Evolutionary conservation across 2,888 invertebrate genomes (phyloP), one percentile per base, ranked within the genome.

Genomic region (Papilio gigon): DNA sequence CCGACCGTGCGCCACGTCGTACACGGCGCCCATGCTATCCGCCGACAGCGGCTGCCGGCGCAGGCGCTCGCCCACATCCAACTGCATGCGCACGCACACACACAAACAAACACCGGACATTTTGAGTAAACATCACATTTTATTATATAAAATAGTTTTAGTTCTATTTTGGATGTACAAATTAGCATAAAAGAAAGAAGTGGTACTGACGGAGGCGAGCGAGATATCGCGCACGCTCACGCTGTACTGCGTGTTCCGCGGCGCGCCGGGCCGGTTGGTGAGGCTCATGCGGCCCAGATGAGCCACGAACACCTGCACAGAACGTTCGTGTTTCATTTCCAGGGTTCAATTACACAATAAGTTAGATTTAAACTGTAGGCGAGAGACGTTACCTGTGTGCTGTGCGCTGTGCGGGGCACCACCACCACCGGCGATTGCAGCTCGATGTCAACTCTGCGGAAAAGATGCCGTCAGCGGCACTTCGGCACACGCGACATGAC

Each of bases 391-490:
- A 66, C 66, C 82, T 97, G 95, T 12, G 94, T 81, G 84, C 97
- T 97, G 75, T 93, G 93, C 35, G 95, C 94, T 11, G 94, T 94
- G 72, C 97, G 93, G 0, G 98, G 98, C 65, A 98, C 87, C 69
- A 98, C 96, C 74, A 98, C 94, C 53, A 98, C 97, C 0, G 99
- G 99, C 63, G 97, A 98, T 84, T 98, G 97, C 76, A 98, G 91
- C 71, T 97, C 94, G 62, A 98, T 93, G 84, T 96, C 95, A 71
- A 98, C 89, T 69, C 95, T 95, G 74, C 82, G 35, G 61, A 69
- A 25, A 63, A 56, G 6, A 65, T 35, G 44, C 2, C 12, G 0
- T 35, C 20, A 53, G 37, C 25, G 9, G 11, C 1, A 44, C 6
- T 9, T 9, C 50, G 14, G 2, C 53, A 30, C 2, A 33, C 33